These are phyloP conservation scores for Cantharis rustica DNA, from an alignment of 2,888 invertebrate genomes.

Conservation along the genomic window DNA sequence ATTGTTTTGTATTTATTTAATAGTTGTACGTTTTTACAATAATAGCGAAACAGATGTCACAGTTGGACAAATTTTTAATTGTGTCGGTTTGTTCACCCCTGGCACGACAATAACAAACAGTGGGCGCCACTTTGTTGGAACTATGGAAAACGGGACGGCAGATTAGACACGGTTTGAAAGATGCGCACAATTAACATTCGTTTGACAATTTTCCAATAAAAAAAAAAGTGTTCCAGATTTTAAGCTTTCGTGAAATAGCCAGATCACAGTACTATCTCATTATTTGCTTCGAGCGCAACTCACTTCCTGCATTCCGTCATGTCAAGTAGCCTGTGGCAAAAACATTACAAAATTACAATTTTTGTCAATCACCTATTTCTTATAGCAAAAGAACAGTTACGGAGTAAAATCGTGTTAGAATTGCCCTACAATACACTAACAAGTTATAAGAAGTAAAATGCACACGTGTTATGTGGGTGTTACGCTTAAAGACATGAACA, in stretches of 20 bases:
- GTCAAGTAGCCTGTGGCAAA: constrained; percentile 42
- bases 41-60: neutral
- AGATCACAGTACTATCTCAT: constrained; percentile 7
- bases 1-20: neutral
- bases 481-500: constrained; percentile 12
- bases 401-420: constrained; percentile 41
- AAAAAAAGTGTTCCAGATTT: constrained; percentile 24
- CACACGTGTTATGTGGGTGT: constrained; percentile 18
- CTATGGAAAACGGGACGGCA: neutral
- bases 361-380: constrained; percentile 42
- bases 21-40: neutral
- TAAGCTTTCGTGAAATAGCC: constrained; percentile 12
- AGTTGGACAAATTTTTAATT: neutral
- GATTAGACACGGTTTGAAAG: neutral
- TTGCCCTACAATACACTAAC: constrained; percentile 39
- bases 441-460: constrained; percentile 3
- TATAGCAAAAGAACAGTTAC: constrained; percentile 39
- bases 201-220: neutral
- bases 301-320: constrained; percentile 50
- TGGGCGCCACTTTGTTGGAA: neutral
- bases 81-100: neutral
- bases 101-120: neutral
- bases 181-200: neutral
- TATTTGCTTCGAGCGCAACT: constrained; percentile 21
- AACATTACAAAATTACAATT: constrained; percentile 44